Evolutionary conservation across 2,113 vertebrate species (phyloP).

Genomic region (Spheniscus mendiculus): DNA sequence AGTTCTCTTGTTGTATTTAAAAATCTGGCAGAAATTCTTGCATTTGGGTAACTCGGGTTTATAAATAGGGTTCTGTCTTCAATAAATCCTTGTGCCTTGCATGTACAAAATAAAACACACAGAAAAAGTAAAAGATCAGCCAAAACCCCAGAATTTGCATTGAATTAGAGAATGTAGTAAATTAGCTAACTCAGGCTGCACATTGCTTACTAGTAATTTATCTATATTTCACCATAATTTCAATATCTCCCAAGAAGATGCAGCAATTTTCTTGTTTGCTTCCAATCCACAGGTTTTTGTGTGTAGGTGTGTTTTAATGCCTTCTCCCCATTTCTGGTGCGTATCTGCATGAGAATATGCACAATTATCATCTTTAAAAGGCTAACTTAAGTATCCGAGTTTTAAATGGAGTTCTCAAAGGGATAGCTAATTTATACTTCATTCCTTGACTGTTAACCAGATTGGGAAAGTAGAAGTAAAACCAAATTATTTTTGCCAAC

Average conservation of each 20-base stretch:
- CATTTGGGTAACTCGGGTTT: background rate
- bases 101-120: background rate
- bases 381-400: slow-evolving; percentile 36
- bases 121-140: background rate
- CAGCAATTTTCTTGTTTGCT: slow-evolving; percentile 54
- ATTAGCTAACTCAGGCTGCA: background rate
- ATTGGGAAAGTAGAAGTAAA: slow-evolving; percentile 46
- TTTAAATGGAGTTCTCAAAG: slow-evolving; percentile 57
- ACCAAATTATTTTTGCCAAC: slow-evolving; percentile 56
- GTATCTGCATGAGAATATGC: slow-evolving; percentile 43
- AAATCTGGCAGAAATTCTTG: background rate
- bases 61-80: background rate
- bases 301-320: slow-evolving; percentile 63
- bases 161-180: background rate
- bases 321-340: slow-evolving; percentile 3
- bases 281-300: background rate
- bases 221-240: background rate
- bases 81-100: background rate
- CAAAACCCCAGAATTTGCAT: background rate
- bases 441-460: slow-evolving; percentile 47
- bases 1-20: background rate
- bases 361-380: slow-evolving; percentile 52
- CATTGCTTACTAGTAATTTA: background rate
- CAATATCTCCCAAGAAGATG: background rate
- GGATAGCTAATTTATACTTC: slow-evolving; percentile 53